Conservation (phyloP, 2,797 vertebrate species). For the Sebastes dallii region DNA sequence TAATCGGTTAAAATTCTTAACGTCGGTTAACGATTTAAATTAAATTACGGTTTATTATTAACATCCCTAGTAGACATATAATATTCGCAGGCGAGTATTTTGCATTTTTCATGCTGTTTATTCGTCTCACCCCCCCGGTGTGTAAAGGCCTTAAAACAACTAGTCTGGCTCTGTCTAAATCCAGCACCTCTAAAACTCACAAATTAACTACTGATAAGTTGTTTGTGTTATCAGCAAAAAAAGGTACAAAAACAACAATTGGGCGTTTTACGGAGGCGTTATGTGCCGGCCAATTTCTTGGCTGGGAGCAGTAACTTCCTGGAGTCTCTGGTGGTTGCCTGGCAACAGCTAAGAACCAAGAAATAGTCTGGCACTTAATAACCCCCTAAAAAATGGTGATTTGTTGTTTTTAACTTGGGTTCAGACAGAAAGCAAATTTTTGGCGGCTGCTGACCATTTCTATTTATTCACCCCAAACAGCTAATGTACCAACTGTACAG, state of each 20-base stretch:
- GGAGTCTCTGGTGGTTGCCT: neutral
- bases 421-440: neutral
- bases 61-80: no score
- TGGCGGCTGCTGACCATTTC: neutral
- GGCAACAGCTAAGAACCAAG: neutral
- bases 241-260: neutral
- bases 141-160: neutral
- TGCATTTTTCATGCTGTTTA: no score
- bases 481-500: neutral
- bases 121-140: no score
- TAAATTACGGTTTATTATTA: no score
- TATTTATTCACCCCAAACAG: neutral
- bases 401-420: neutral
- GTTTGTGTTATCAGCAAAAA: neutral
- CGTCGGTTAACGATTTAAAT: no score
- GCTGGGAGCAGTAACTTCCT: neutral
- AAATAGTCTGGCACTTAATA: neutral
- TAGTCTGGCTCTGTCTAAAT: neutral
- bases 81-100: no score
- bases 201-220: accelerated
- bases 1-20: no score
- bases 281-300: neutral
- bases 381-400: neutral
- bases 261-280: accelerated
- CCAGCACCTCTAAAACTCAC: neutral